Base-by-base conservation (phyloP, 2,797 vertebrate genomes). In the Anguilla marmorata region DNA sequence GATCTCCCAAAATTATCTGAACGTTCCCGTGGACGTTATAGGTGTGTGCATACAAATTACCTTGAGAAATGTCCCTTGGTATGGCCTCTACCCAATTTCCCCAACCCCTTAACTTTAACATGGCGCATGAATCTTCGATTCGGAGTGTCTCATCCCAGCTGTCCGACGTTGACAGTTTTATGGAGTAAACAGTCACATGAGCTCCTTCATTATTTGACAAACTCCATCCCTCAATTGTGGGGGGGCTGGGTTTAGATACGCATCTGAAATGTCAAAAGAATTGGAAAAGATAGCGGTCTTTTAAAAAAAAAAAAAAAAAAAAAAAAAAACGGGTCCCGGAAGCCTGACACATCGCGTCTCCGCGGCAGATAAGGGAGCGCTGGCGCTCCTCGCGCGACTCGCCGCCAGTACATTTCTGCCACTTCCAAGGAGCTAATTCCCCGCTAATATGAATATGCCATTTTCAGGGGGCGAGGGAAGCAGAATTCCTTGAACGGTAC, bases 221-320 rank as follows among this genome's bases (percentile, higher is more conserved):
- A 88, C 86, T 50, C 84, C 89, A 90, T 91, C 86, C 90, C 86
- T 37, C 85, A 89, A 86, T 90, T 86, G 87, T 69, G 79, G 89
- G 72, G 16, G 87, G 79, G 89, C 89, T 90, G 93, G 90, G 87
- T 92, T 89, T 72, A 93, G 95, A 96, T 95, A 91, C 89, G 92
- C 95, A 96, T 96, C 95, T 92, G 91, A 94, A 96, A 96, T 96
- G 95, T 95, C 95, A 96, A 95, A 96, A 95, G 94, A 94, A 96
- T 95, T 95, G 94, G 94, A 89, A 91, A 93, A 88, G 94, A 95
- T 95, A 96, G 93, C 94, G 90, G 94, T 92, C 84, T 86, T 92
- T 93, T 90, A 95, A 94, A 96, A 85, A 85, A 54, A 76, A 37
- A 37, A 76, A 72, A 27, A 66, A 66, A n/a, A 24, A 66, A 66